A percentile compares a stretch with the other conserved stretches of the same genome.
Conservation (phyloP, 2,797 vertebrate genomes). For the Notamacropus eugenii region DNA sequence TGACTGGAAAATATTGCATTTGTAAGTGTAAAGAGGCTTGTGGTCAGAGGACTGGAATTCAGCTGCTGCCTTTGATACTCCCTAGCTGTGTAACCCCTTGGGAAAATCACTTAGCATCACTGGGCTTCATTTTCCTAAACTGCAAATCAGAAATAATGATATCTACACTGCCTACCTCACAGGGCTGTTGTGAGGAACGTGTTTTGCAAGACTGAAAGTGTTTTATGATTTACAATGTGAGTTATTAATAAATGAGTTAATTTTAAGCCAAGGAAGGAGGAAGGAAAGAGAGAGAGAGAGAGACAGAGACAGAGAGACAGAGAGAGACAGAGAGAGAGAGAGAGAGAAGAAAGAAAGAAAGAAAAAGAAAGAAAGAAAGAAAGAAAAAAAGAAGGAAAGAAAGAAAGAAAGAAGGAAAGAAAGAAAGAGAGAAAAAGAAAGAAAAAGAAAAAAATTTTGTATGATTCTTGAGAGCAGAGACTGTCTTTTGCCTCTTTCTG, state of each 20-base stretch:
- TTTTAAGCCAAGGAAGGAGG: neutral
- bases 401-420: no score
- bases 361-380: no score
- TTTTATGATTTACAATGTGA: neutral
- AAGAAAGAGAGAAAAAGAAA: no score
- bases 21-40: neutral
- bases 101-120: neutral
- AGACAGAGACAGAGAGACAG: fast-evolving
- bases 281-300: no score
- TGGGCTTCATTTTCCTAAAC: neutral
- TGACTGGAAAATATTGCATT: neutral
- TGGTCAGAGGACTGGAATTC: neutral
- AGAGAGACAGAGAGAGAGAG: no score
- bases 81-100: neutral
- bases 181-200: neutral
- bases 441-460: neutral
- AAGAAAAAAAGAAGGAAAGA: no score
- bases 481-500: neutral
- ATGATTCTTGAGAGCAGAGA: neutral
- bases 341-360: no score
- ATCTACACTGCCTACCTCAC: neutral
- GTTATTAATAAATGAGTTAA: neutral
- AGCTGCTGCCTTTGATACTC: neutral
- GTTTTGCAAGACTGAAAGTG: neutral
- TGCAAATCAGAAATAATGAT: neutral